Evolutionary conservation across 1,140 invertebrate species (phyloP), one percentile per base, ranked within the genome.

Genomic region (Drosophila novamexicana): DNA sequence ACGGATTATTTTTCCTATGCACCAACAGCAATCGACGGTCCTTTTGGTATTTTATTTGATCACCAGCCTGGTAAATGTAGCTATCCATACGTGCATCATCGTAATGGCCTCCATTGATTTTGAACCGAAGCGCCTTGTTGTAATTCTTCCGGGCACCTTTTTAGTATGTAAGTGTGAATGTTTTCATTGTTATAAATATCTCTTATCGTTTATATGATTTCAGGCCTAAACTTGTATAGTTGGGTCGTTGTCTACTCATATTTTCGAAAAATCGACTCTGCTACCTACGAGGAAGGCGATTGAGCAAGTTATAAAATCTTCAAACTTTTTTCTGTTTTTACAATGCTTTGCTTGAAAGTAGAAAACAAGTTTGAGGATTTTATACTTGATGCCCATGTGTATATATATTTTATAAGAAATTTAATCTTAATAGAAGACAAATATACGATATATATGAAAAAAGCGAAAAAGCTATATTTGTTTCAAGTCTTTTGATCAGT

Each of bases 11-110:
- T 9, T 16, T 9, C 39, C 6, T 42, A 9, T 45, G 7, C 7
- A 22, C 7, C 9, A 32, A 6, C 56, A 86, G 82, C 40, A 22
- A 47, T 81, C 82, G 2, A 70, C 68, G 9, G 53, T 86, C 16
- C 53, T 86, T 10, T 42, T 86, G 58, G 47, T 73, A 22, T 86
- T 86, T 36, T 86, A 68, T 32, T 68, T 86, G 4, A 86, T 86
- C 39, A 88, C 82, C 8, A 65, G 71, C 16, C 1, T 88, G 6
- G 54, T 75, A 40, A 86, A 86, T 16, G 22, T n/a, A 0, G 0
- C 42, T 8, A 68, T 86, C 7, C 0, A 66, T 39, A 7, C 47
- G 1, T 2, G 22, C 12, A 56, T 10, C 7, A 4, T 22, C 0
- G 10, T 39, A 18, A 10, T 61, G 40, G 3, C 1, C 3, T 8